Base-by-base conservation (phyloP, 2,888 invertebrate species). In the Andrena praecox region DNA sequence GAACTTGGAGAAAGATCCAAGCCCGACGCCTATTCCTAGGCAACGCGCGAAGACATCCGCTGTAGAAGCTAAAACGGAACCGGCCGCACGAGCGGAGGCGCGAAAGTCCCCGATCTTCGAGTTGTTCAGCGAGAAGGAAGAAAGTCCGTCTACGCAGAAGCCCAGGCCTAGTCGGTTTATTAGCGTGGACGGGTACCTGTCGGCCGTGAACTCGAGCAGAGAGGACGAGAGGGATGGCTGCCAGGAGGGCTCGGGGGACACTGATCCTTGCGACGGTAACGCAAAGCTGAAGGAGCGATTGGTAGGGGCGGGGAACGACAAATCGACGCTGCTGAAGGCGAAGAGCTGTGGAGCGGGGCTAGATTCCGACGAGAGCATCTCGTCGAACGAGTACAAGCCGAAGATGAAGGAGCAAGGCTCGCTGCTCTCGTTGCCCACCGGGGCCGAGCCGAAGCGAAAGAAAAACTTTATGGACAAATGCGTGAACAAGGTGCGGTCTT, bases 401-500 rank as follows among this genome's bases (percentile, higher is more conserved):
- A 86, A 84, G 16, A 71, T 66, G 10, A 89, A 87, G 54, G 90
- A 84, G n/a, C 89, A 95, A 90, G 95, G 95, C 89, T 95, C 95
- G 79, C 94, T 95, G 84, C 93, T 95, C 80, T 95, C 96, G 84
- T 92, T 96, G 90, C 95, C 95, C 90, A 93, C 96, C 91, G 95
- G 95, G 89, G 95, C 95, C 71, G 96, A 96, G 90, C 95, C 95
- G 8, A 96, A 96, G 93, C 95, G 96, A 91, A 96, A 96, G 94
- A 96, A 96, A 93, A 97, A 97, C 94, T 97, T 98, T 94, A 97
- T 98, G 96, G 97, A 97, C 95, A 93, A 93, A 75, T 93, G 93
- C 72, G 92, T 93, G 35, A 93, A 92, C 77, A 93, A 93, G 74
- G 91, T 93, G 89, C 91, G 93, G 89, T 93, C 91, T 75, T 90